phyloP scores from a whole-genome alignment of 1,140 invertebrate species.

The Telenomus remus region DNA sequence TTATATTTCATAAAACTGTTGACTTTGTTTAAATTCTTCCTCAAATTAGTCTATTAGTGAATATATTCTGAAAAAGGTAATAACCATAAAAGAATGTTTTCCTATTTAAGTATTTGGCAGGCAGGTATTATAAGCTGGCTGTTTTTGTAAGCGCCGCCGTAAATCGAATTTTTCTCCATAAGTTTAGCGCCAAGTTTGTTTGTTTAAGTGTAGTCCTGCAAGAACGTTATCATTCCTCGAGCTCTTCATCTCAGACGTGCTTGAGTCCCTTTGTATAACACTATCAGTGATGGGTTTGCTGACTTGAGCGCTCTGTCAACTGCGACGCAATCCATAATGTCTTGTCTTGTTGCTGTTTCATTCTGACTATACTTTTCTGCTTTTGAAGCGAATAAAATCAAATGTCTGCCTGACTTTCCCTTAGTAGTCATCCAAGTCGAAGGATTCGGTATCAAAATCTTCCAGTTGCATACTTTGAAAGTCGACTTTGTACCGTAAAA shows the following conservation, averaged over 20 bases:
- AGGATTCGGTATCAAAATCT: constrained; percentile 88
- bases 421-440: constrained; percentile 96
- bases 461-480: constrained; percentile 97
- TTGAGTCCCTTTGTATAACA: too few relatives aligned
- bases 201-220: background rate
- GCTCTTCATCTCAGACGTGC: too few relatives aligned
- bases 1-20: constrained; percentile 12
- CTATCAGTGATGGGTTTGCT: too few relatives aligned
- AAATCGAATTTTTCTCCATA: background rate
- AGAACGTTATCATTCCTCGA: background rate
- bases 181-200: too few relatives aligned
- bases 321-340: background rate
- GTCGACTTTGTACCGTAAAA: constrained; percentile 98
- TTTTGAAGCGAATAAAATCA: constrained; percentile 30
- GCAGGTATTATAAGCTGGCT: constrained; percentile 74
- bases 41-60: constrained; percentile 50
- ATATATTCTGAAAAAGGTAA: constrained; percentile 43
- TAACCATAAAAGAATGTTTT: constrained; percentile 65
- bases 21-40: constrained; percentile 24
- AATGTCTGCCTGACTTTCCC: constrained; percentile 46
- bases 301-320: too few relatives aligned
- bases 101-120: constrained; percentile 65
- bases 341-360: constrained; percentile 15
- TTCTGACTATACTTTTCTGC: constrained; percentile 23
- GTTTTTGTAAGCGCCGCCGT: constrained; percentile 42